These are phyloP conservation scores for Alcedo quadribrachys DNA, from an alignment of 2,797 vertebrate genomes.

Conservation along the genomic window DNA sequence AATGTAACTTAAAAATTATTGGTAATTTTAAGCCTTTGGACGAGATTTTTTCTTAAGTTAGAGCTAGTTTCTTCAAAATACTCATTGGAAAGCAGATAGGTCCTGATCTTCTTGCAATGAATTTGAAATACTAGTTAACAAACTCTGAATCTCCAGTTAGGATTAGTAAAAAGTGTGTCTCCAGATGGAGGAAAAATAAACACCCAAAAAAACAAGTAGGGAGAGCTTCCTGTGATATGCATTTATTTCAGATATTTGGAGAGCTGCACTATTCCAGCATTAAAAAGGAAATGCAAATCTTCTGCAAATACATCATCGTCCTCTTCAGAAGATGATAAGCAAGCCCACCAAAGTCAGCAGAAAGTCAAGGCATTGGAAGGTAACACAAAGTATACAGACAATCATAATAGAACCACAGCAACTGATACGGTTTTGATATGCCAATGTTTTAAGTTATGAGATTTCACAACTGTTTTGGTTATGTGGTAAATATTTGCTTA, in stretches of 20 bases:
- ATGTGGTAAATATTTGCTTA: neutral
- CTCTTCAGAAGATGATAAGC: constrained; percentile 85
- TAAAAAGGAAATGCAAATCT: constrained; percentile 88
- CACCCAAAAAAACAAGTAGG: neutral
- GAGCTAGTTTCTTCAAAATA: neutral
- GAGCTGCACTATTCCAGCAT: constrained; percentile 83
- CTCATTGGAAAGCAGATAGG: neutral
- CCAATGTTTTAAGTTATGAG: neutral
- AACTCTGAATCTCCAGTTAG: neutral
- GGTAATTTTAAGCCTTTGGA: neutral
- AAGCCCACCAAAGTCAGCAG: neutral
- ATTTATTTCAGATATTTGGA: constrained; percentile 84
- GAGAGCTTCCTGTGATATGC: neutral
- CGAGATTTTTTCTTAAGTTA: neutral
- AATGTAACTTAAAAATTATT: neutral
- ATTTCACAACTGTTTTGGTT: neutral
- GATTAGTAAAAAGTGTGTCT: neutral
- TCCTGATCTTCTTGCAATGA: constrained; percentile 7
- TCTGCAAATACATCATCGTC: constrained; percentile 81
- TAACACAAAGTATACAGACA: neutral
- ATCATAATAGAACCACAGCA: neutral
- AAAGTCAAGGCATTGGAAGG: constrained; percentile 16
- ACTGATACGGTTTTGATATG: neutral
- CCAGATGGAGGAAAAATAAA: neutral
- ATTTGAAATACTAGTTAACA: constrained; percentile 6